phyloP scores from a whole-genome alignment of 2,113 vertebrate genomes.

The Neotragus pygmaeus region DNA sequence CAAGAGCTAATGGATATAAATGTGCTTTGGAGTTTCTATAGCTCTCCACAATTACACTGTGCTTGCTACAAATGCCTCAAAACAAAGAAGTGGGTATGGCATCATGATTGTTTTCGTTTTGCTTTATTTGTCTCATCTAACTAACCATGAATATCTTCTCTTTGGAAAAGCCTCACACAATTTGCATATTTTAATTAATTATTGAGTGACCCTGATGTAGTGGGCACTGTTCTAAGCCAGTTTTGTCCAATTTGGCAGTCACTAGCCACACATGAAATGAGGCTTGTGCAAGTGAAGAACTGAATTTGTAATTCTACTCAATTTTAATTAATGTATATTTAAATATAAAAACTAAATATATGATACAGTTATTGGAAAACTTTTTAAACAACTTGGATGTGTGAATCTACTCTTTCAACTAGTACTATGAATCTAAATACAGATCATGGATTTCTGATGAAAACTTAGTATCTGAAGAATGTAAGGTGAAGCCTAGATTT shows the following conservation, averaged over 20 bases:
- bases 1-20: constrained; percentile 7
- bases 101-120: not conserved
- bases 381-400: not conserved
- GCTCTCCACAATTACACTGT: not conserved
- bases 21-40: not conserved
- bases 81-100: not conserved
- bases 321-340: not conserved
- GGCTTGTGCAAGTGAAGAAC: not conserved
- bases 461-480: not conserved
- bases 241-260: not conserved
- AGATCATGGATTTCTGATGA: not conserved
- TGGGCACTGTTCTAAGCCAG: not conserved
- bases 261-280: not conserved
- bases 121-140: not conserved
- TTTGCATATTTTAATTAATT: not conserved
- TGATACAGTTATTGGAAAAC: not conserved
- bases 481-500: not conserved
- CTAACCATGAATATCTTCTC: not conserved
- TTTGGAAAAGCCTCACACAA: not conserved
- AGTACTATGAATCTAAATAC: not conserved
- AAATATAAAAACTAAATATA: constrained; percentile 7
- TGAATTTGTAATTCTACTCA: not conserved
- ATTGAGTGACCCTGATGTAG: not conserved
- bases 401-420: not conserved
- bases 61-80: not conserved